These are phyloP conservation scores for Altica lythri DNA, from an alignment of 2,888 invertebrate species.

Conservation along the genomic window DNA sequence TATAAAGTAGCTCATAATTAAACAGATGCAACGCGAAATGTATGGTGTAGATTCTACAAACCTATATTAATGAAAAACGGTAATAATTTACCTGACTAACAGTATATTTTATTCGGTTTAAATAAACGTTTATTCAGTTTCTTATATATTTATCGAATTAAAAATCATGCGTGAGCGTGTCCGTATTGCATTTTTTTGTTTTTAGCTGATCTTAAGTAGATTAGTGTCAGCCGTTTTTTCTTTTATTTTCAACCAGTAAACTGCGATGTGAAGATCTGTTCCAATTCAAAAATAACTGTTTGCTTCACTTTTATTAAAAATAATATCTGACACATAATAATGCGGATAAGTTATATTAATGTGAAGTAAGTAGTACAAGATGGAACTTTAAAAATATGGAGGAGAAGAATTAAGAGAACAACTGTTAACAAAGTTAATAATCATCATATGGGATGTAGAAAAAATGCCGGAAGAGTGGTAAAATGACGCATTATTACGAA, in stretches of 20 bases:
- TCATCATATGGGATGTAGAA: too few species aligned
- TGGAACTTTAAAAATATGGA: too few species aligned
- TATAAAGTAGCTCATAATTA: constrained; percentile 12
- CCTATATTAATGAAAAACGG: constrained; percentile 42
- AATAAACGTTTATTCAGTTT: too few species aligned
- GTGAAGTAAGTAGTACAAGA: too few species aligned
- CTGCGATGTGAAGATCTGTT: constrained; percentile 1
- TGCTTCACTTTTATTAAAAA: too few species aligned
- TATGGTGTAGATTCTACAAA: constrained; percentile 34
- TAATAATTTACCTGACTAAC: constrained; percentile 35
- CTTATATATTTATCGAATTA: too few species aligned
- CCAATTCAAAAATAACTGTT: not conserved
- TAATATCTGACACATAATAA: too few species aligned
- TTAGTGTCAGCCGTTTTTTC: constrained; percentile 34
- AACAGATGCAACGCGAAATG: constrained; percentile 32
- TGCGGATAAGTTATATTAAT: too few species aligned
- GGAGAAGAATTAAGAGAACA: too few species aligned
- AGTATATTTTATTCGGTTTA: constrained; percentile 34
- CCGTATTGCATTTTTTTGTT: constrained; percentile 7
- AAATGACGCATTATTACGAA: too few species aligned
- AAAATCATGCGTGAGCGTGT: not conserved
- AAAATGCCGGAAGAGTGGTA: too few species aligned
- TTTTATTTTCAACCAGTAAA: constrained; percentile 11
- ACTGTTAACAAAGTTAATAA: too few species aligned
- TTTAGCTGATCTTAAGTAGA: constrained; percentile 17